These are phyloP conservation scores for Drosophila elegans DNA, from an alignment of 1,140 invertebrate genomes.

Conservation along the genomic window DNA sequence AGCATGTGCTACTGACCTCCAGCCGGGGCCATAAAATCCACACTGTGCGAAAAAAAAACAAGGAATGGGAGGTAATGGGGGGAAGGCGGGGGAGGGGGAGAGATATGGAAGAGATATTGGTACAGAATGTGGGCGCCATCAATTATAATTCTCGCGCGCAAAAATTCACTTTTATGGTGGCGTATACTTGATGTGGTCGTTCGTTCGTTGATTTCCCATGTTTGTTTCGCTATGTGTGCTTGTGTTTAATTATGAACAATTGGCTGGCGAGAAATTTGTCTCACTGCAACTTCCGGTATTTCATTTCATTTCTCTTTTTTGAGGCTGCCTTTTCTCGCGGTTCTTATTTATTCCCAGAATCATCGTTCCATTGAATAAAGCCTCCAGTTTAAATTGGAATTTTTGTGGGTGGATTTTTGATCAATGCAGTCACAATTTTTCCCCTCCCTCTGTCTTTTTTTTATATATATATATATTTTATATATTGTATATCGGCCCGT, in stretches of 20 bases:
- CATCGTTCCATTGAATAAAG: slow-evolving; percentile 11
- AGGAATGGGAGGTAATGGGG: background rate
- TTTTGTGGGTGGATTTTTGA: slow-evolving; percentile 45
- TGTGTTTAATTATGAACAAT: slow-evolving; percentile 76
- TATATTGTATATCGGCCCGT: slow-evolving; percentile 22
- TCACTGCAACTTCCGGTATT: slow-evolving; percentile 76
- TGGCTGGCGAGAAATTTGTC: slow-evolving; percentile 74
- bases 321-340: slow-evolving; percentile 14
- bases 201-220: slow-evolving; percentile 35
- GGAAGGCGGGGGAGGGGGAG: background rate
- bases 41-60: background rate
- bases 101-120: slow-evolving; percentile 34
- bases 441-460: background rate
- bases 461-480: slow-evolving; percentile 9
- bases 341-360: slow-evolving; percentile 36
- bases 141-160: slow-evolving; percentile 66
- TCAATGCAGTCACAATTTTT: slow-evolving; percentile 52
- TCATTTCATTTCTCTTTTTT: slow-evolving; percentile 60
- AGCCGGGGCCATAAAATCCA: slow-evolving; percentile 63
- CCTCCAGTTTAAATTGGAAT: slow-evolving; percentile 68
- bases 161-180: slow-evolving; percentile 75
- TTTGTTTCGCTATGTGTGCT: slow-evolving; percentile 2
- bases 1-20: slow-evolving; percentile 77
- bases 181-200: slow-evolving; percentile 75
- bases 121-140: slow-evolving; percentile 63